Percentiles rank a stretch among this genome's conserved stretches.
Conservation (phyloP, 2,888 invertebrate genomes). For the Hoplodrina blanda region DNA sequence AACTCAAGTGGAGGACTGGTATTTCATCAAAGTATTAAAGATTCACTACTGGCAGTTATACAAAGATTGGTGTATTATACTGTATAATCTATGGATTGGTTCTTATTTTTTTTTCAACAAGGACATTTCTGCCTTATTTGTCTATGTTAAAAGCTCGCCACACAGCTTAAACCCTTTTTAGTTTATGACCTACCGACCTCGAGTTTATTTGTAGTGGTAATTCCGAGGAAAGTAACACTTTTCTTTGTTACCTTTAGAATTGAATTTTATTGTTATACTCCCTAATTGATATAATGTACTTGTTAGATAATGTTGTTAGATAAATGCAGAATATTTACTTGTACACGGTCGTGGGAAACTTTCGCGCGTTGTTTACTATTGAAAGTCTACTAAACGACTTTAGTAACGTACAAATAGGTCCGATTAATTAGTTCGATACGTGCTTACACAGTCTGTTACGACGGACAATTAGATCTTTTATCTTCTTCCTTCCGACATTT, state of each 20-base stretch:
- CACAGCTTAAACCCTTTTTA: slow-evolving; percentile 3
- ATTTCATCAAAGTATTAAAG: slow-evolving; percentile 37
- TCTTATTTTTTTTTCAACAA: slow-evolving; percentile 16
- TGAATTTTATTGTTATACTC: slow-evolving; percentile 47
- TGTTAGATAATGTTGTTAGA: slow-evolving; percentile 67
- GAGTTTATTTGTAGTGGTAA: slow-evolving; percentile 7
- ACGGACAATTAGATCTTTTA: slow-evolving; percentile 55
- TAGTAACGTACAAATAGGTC: slow-evolving; percentile 58
- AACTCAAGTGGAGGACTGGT: slow-evolving; percentile 27
- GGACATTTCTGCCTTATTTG: slow-evolving; percentile 6
- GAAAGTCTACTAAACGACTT: slow-evolving; percentile 64
- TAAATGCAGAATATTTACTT: slow-evolving; percentile 62
- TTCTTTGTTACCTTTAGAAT: slow-evolving; percentile 47
- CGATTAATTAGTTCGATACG: slow-evolving; percentile 65
- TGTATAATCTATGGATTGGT: too few relatives aligned
- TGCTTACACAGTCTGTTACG: slow-evolving; percentile 52
- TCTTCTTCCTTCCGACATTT: slow-evolving; percentile 58
- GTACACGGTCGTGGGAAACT: slow-evolving; percentile 75
- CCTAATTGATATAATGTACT: slow-evolving; percentile 60
- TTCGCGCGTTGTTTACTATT: slow-evolving; percentile 70
- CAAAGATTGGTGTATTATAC: too few relatives aligned
- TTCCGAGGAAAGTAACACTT: slow-evolving; percentile 17
- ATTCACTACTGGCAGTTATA: slow-evolving; percentile 10
- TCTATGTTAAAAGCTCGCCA: background rate
- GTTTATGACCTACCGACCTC: slow-evolving; percentile 3